These are phyloP conservation scores for Spilosoma lubricipeda DNA, from an alignment of 2,888 invertebrate genomes.

Conservation along the genomic window DNA sequence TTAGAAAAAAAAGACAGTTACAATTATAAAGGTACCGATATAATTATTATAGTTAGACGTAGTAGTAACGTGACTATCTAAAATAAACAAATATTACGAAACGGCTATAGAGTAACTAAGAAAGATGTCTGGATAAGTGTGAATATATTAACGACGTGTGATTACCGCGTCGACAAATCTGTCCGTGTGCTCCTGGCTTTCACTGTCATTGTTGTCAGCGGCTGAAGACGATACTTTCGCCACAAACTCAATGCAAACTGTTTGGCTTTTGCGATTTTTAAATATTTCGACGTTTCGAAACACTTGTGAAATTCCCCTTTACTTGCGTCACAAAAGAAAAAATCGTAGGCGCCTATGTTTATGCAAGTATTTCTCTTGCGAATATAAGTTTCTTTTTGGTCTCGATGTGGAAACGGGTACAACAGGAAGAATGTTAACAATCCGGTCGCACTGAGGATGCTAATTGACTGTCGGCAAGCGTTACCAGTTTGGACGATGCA, in stretches of 20 bases:
- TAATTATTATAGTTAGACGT: background rate
- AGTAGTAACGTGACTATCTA: background rate
- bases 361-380: constrained; percentile 54
- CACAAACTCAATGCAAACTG: constrained; percentile 59
- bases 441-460: constrained; percentile 72
- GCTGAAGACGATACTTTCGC: constrained; percentile 68
- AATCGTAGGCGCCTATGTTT: constrained; percentile 55
- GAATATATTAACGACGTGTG: constrained; percentile 57
- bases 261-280: constrained; percentile 59
- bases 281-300: constrained; percentile 52
- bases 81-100: constrained; percentile 25
- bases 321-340: constrained; percentile 50
- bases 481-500: constrained; percentile 59
- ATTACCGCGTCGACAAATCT: constrained; percentile 60
- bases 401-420: constrained; percentile 67
- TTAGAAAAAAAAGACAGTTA: background rate
- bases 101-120: constrained; percentile 36
- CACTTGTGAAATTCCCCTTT: constrained; percentile 56
- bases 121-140: constrained; percentile 48
- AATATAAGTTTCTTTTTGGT: constrained; percentile 60
- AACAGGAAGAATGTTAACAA: constrained; percentile 73
- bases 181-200: constrained; percentile 63
- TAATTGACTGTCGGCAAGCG: constrained; percentile 72
- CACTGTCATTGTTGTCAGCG: constrained; percentile 70
- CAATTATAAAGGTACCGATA: background rate